Percentiles rank a stretch among this genome's conserved stretches.
Conservation (phyloP, 1,140 invertebrate species). For the Lepidurus apus region DNA sequence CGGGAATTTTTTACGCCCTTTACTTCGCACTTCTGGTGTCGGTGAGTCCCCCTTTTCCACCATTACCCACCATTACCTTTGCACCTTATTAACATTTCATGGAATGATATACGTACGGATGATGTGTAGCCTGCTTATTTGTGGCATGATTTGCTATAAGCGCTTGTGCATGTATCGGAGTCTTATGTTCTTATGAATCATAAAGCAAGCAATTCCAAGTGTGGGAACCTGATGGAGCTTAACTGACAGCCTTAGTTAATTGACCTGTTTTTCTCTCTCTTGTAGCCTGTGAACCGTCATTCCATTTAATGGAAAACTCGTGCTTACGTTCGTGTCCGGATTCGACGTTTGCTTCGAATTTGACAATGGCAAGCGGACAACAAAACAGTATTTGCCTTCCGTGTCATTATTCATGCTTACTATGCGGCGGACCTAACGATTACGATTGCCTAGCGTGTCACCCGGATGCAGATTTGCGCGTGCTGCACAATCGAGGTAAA, state of each 20-base stretch:
- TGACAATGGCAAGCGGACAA: constrained; percentile 31
- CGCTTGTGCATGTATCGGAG: not conserved
- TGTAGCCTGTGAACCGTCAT: constrained; percentile 47
- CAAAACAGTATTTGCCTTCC: constrained; percentile 40
- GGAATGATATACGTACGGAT: not conserved
- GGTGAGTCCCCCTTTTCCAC: not conserved
- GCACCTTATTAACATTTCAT: constrained; percentile 5
- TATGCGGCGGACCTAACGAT: constrained; percentile 52
- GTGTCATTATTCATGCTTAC: constrained; percentile 57
- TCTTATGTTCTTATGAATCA: not conserved
- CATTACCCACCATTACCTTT: constrained; percentile 18
- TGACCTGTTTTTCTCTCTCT: constrained; percentile 37
- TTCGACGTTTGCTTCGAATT: constrained; percentile 35
- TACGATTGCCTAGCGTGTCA: constrained; percentile 54
- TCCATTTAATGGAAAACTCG: constrained; percentile 43
- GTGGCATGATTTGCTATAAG: no score
- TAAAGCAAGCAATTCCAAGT: not conserved
- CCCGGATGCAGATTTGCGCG: constrained; percentile 46
- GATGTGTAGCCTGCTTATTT: not conserved
- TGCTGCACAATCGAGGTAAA: constrained; percentile 28
- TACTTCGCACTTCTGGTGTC: constrained; percentile 13
- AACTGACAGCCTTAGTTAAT: constrained; percentile 6
- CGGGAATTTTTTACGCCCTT: not conserved
- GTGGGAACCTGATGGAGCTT: not conserved
- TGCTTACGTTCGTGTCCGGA: constrained; percentile 49